Percentiles rank a stretch among this genome's conserved stretches.
phyloP scores from a whole-genome alignment of 1,140 invertebrate species.

The Eupeodes corollae region DNA sequence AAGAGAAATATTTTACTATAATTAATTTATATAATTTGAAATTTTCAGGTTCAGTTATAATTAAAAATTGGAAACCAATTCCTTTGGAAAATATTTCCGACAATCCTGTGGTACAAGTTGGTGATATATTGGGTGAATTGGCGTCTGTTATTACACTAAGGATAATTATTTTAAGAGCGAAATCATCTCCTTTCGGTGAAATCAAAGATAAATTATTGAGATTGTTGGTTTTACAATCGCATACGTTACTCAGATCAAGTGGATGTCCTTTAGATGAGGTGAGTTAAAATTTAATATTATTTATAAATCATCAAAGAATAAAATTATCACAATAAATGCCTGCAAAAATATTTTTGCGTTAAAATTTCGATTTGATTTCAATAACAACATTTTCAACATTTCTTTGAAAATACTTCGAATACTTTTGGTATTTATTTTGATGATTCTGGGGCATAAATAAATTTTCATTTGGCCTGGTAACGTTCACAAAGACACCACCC shows the following conservation, averaged over 20 bases:
- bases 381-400: no score
- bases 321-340: no score
- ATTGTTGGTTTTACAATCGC: constrained; percentile 75
- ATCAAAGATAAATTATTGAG: constrained; percentile 88
- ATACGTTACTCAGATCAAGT: constrained; percentile 69
- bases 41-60: constrained; percentile 65
- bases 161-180: constrained; percentile 76
- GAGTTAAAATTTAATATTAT: constrained; percentile 22
- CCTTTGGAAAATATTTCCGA: constrained; percentile 83
- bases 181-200: constrained; percentile 64
- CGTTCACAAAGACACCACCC: no score
- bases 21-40: background rate
- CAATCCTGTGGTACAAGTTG: constrained; percentile 70
- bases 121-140: constrained; percentile 84
- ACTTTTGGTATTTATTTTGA: no score
- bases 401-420: no score
- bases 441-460: no score
- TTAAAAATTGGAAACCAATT: constrained; percentile 89
- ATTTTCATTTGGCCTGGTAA: no score
- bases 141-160: constrained; percentile 80
- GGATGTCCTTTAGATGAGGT: constrained; percentile 92
- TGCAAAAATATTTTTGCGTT: no score
- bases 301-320: no score
- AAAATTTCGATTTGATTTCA: no score
- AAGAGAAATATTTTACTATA: background rate